Base-by-base conservation (phyloP, 2,888 invertebrate genomes). In the Craniophora ligustri region DNA sequence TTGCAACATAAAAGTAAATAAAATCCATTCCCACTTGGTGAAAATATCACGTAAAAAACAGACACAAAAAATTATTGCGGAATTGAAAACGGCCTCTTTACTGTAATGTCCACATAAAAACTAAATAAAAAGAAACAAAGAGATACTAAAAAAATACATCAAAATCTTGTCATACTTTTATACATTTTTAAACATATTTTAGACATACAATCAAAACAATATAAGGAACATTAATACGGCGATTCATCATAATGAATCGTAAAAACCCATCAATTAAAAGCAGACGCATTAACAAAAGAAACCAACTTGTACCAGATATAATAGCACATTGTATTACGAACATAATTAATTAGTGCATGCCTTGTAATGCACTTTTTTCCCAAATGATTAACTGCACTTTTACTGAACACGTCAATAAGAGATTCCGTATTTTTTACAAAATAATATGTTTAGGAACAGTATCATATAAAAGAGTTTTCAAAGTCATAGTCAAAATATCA, bases 241-340 rank as follows among this genome's bases (percentile, higher is more conserved):
- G 18, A 51, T 67, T 67, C 59, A 23, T 46, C 32, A 50, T 28
- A 18, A 51, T 67, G 62, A 67, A 68, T 63, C 47, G 51, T 76
- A 47, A 78, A 34, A 35, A 36, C 23, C 39, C 44, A 59, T 67
- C 66, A 48, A 48, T 59, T 48, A 54, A 19, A 32, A 30, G 32
- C 8, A 32, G 34, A 47, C 28, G 42, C 46, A 30, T 18, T 18
- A 36, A 69, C 44, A 55, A 21, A 64, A 64, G 70, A 64, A 70
- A 69, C 36, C 5, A 64, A 38, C 63, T 15, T 19, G 35, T 35
- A 55, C 28, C 7, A 19, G 63, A 45, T 55, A 63, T 69, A 64
- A 63, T 63, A 64, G 70, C 70, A 57, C 63, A 69, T 64, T 64
- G 64, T 64, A 65, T 45, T 65, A 59, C 38, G 28, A 65, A 65